A percentile compares a stretch with the other conserved stretches of the same genome.
phyloP scores from a whole-genome alignment of 1,140 invertebrate genomes.

The Drosophila teissieri region DNA sequence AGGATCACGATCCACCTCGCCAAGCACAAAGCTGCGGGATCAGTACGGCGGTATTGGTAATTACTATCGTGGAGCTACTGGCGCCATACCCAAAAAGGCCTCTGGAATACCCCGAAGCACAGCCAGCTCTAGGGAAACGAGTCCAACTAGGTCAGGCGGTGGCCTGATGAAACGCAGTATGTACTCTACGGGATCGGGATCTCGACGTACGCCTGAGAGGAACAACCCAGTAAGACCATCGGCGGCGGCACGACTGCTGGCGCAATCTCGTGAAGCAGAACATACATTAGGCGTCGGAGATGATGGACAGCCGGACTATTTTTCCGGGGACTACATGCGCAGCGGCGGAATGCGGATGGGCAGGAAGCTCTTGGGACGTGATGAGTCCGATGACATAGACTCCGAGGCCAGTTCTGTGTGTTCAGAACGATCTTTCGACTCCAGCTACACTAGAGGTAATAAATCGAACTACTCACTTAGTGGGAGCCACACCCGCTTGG shows the following conservation, averaged over 20 bases:
- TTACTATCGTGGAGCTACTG: constrained; percentile 78
- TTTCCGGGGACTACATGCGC: constrained; percentile 65
- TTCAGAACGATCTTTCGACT: constrained; percentile 95
- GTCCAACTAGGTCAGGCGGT: constrained; percentile 85
- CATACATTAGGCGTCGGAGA: constrained; percentile 89
- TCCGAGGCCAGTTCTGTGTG: constrained; percentile 98
- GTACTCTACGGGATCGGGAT: constrained; percentile 70
- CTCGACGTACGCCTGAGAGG: constrained; percentile 85
- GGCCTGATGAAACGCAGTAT: constrained; percentile 77
- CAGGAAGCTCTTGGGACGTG: constrained; percentile 85
- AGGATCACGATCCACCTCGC: constrained; percentile 92
- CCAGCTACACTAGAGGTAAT: constrained; percentile 86
- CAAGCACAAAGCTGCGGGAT: constrained; percentile 90
- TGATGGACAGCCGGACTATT: constrained; percentile 55
- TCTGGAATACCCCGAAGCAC: constrained; percentile 91
- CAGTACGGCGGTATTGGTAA: constrained; percentile 85
- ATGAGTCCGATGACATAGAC: constrained; percentile 93
- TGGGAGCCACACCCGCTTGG: constrained; percentile 91
- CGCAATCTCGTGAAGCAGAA: constrained; percentile 95
- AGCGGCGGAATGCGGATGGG: constrained; percentile 71
- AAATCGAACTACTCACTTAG: constrained; percentile 89
- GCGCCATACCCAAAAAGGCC: constrained; percentile 85
- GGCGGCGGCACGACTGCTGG: constrained; percentile 92
- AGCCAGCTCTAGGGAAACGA: constrained; percentile 89
- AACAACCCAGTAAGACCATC: constrained; percentile 87